Conservation (phyloP, 2,888 invertebrate species). For the Scelioninae gen. 2 region DNA sequence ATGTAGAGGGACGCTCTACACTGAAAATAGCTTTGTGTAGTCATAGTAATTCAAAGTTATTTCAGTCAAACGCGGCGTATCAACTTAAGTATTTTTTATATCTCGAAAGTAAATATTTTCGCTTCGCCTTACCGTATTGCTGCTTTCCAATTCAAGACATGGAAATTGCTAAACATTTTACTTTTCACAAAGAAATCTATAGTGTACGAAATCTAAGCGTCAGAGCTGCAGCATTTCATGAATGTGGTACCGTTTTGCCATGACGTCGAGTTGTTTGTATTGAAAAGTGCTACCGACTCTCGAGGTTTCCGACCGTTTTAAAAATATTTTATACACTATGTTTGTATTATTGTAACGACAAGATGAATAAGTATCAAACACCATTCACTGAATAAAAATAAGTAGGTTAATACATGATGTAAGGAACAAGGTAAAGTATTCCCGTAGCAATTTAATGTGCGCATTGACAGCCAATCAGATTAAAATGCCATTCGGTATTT, state of each 20-base stretch:
- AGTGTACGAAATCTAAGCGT: conserved; percentile 13
- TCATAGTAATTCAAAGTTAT: conserved; percentile 31
- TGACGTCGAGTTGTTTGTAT: conserved; percentile 6
- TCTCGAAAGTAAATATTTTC: conserved; percentile 17
- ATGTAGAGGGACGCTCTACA: conserved; percentile 32
- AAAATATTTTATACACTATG: no score
- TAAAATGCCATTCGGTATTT: no score
- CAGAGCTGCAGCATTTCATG: conserved; percentile 14
- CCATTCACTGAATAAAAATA: no score
- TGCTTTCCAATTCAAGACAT: conserved; percentile 13
- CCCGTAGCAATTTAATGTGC: no score
- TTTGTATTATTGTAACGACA: no score
- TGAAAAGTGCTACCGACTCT: conserved; percentile 8
- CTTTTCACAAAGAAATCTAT: conserved; percentile 8
- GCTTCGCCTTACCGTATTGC: conserved; percentile 7
- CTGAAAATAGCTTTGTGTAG: conserved; percentile 27
- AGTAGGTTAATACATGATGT: no score
- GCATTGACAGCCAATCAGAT: no score
- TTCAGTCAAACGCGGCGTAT: conserved; percentile 17
- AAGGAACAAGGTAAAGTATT: no score
- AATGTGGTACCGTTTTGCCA: conserved; percentile 1
- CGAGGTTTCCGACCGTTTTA: neutral
- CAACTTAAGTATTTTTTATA: conserved; percentile 13
- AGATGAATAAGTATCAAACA: no score
- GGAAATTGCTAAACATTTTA: conserved; percentile 19